Evolutionary conservation across 2,113 vertebrate species (phyloP).

Genomic region (Eleginops maclovinus): DNA sequence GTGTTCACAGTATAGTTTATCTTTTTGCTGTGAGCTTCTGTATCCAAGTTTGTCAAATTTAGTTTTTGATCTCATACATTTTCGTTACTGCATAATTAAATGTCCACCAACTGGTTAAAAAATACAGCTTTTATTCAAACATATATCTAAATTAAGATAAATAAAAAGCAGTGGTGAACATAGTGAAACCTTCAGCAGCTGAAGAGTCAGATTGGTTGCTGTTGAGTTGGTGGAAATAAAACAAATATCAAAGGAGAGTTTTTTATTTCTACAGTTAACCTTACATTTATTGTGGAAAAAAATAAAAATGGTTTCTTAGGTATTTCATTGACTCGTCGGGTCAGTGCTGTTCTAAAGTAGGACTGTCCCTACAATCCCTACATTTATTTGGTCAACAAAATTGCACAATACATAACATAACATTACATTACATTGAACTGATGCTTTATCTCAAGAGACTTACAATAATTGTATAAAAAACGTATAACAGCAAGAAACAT

Average conservation of each 20-base stretch:
- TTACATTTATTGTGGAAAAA: not conserved
- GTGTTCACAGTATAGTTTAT: conserved; percentile 12
- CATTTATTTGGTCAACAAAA: not conserved
- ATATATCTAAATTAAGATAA: too few relatives aligned
- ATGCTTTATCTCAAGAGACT: too few relatives aligned
- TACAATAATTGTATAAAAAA: too few relatives aligned
- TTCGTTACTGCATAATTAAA: too few relatives aligned
- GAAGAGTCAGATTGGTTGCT: too few relatives aligned
- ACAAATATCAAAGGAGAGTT: not conserved
- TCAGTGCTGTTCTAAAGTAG: not conserved
- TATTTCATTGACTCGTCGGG: not conserved
- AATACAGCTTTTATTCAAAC: too few relatives aligned
- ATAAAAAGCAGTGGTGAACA: not conserved
- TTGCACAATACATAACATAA: not conserved
- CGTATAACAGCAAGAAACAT: too few relatives aligned
- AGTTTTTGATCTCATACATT: too few relatives aligned
- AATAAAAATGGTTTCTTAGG: not conserved
- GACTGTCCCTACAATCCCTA: not conserved
- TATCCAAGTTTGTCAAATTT: not conserved
- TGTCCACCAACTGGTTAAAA: too few relatives aligned
- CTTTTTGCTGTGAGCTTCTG: conserved; percentile 4
- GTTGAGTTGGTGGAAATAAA: too few relatives aligned
- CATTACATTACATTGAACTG: too few relatives aligned
- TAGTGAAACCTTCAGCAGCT: too few relatives aligned
- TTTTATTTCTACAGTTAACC: not conserved